Percentiles rank a stretch among this genome's conserved stretches.
phyloP scores from a whole-genome alignment of 2,797 vertebrate genomes.

The Nothura maculosa region DNA sequence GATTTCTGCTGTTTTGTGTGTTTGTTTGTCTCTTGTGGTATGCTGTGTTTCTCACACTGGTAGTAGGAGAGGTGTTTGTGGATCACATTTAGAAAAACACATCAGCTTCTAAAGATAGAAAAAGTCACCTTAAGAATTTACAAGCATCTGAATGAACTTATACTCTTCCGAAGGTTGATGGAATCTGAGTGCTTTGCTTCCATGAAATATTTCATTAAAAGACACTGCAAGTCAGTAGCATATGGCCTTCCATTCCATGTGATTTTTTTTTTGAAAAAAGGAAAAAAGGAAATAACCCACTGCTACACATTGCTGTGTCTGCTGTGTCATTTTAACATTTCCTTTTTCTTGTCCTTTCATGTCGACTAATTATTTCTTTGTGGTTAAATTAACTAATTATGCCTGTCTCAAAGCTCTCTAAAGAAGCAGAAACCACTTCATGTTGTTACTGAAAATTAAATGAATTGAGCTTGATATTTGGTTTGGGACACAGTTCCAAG shows the following conservation, averaged over 20 bases:
- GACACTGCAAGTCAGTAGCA: not conserved
- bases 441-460: constrained; percentile 48
- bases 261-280: not conserved
- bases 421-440: constrained; percentile 45
- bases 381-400: constrained; percentile 70
- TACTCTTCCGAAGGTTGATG: not conserved
- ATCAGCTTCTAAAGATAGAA: not conserved
- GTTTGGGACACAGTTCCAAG: constrained; percentile 18
- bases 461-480: constrained; percentile 44
- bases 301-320: constrained; percentile 18
- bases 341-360: constrained; percentile 22
- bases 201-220: not conserved
- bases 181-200: not conserved
- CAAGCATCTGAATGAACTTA: not conserved
- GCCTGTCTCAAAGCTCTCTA: constrained; percentile 41
- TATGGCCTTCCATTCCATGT: not conserved
- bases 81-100: not conserved
- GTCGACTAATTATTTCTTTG: constrained; percentile 63
- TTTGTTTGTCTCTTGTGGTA: not conserved
- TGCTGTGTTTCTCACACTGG: not conserved
- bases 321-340: constrained; percentile 43
- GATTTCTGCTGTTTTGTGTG: not conserved
- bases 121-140: not conserved
- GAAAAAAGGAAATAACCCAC: not conserved
- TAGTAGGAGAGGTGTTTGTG: not conserved